These are phyloP conservation scores for Blennius ocellaris DNA, from an alignment of 2,113 vertebrate genomes.

Conservation along the genomic window DNA sequence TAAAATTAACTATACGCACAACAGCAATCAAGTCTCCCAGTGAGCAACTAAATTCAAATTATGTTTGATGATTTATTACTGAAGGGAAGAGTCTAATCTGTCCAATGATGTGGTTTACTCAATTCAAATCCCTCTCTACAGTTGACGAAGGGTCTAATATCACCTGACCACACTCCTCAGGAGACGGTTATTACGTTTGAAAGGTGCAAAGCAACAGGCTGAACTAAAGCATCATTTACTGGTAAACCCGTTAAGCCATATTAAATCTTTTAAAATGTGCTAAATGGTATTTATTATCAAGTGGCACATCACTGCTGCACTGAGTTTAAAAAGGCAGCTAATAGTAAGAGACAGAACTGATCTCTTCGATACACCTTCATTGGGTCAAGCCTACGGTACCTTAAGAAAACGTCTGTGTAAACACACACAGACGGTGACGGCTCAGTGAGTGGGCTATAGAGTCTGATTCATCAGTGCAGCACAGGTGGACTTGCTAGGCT, in stretches of 20 bases:
- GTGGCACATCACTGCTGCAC: background rate
- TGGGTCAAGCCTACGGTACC: conserved; percentile 9
- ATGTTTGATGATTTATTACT: conserved; percentile 46
- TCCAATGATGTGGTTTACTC: conserved; percentile 53
- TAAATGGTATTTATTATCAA: conserved; percentile 6
- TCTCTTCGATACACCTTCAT: background rate
- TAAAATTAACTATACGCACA: conserved; percentile 9
- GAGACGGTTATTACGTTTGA: conserved; percentile 33
- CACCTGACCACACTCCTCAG: conserved; percentile 40
- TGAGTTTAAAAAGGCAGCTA: background rate
- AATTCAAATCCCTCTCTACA: conserved; percentile 51
- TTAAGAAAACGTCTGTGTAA: background rate
- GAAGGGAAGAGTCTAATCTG: conserved; percentile 44
- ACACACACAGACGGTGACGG: background rate
- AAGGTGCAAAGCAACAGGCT: conserved; percentile 18
- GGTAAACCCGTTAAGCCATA: conserved; percentile 18
- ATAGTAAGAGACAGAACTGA: background rate
- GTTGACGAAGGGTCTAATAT: conserved; percentile 34
- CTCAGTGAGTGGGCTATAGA: background rate
- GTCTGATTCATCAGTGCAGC: conserved; percentile 24
- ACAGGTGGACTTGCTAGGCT: conserved; percentile 35
- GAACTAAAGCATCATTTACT: background rate
- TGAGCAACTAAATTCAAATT: conserved; percentile 44
- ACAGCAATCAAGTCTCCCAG: conserved; percentile 32
- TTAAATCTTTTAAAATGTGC: conserved; percentile 13